These are phyloP conservation scores for Hoplostethus atlanticus DNA, from an alignment of 2,797 vertebrate species.

Conservation along the genomic window DNA sequence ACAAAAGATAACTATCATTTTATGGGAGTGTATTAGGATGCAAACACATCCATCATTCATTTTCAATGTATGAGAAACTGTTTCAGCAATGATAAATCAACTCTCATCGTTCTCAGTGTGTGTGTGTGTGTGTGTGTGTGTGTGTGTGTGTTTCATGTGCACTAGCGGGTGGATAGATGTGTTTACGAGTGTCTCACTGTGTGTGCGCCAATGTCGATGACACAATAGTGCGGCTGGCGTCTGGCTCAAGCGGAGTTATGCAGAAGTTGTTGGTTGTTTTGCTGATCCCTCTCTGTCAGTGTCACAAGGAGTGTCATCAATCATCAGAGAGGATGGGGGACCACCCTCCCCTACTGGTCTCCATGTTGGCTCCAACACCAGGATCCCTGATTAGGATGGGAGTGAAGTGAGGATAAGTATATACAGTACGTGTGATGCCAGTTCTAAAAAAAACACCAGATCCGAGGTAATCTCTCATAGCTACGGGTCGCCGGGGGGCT, in stretches of 20 bases:
- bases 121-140: slow-evolving; percentile 36
- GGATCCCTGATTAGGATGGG: slow-evolving; percentile 55
- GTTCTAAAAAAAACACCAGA: slow-evolving; percentile 61
- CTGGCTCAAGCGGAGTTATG: slow-evolving; percentile 76
- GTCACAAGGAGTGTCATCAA: slow-evolving; percentile 78
- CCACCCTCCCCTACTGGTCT: slow-evolving; percentile 66
- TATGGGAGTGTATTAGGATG: slow-evolving; percentile 50
- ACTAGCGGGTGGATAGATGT: slow-evolving; percentile 55
- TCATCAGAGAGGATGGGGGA: slow-evolving; percentile 64
- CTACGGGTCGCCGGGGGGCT: slow-evolving; percentile 52
- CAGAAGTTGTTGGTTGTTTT: slow-evolving; percentile 82
- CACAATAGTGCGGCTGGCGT: slow-evolving; percentile 75
- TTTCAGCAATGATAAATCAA: slow-evolving; percentile 68
- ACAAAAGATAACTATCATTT: slow-evolving; percentile 63
- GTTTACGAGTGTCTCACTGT: slow-evolving; percentile 67
- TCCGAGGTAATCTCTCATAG: slow-evolving; percentile 57
- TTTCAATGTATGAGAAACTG: slow-evolving; percentile 68
- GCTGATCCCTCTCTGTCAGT: slow-evolving; percentile 81
- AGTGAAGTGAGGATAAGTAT: slow-evolving; percentile 44
- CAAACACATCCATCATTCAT: slow-evolving; percentile 60
- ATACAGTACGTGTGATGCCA: slow-evolving; percentile 64
- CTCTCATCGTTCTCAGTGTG: slow-evolving; percentile 35
- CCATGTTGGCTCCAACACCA: slow-evolving; percentile 51
- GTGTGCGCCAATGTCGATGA: slow-evolving; percentile 65
- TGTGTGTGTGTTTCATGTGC: slow-evolving; percentile 7